Evolutionary conservation across 2,797 vertebrate species (phyloP), one percentile per base, ranked within the genome.

Genomic region (Enteromius viviparus): DNA sequence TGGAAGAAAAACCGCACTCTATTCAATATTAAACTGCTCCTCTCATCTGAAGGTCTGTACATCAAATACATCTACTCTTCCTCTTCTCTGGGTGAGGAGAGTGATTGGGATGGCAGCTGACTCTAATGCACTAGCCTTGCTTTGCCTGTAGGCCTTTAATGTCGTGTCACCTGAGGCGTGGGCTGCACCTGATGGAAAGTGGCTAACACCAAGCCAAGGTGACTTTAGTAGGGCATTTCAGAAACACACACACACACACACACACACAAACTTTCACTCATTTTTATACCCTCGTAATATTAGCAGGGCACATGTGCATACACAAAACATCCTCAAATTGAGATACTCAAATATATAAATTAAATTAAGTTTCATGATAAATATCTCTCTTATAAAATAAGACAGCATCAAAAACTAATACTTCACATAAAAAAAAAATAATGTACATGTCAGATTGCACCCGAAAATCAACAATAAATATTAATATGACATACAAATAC

Each of bases 21-120:
- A 85, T 94, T 94, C 94, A 90, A 93, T 93, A 93, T 92, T 90
- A 90, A 91, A 87, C 87, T 89, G 88, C 89, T 84, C 85, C 53
- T 87, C 89, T 88, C 85, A 89, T 85, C 88, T 83, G 87, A 88
- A 87, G 87, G 90, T 92, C 90, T 64, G 83, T 89, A 90, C 83
- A 89, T 71, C 85, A 88, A 60, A 90, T 87, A 87, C 80, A 81
- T 85, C 88, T 81, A 86, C 23, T 74, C 62, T 86, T 87, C 87
- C 84, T 79, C 37, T 55, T 82, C 76, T 84, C 70, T 91, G 83
- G 90, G 88, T 88, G 47, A 78, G 91, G 40, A 74, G 26, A 71
- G 55, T 23, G 81, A 89, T 60, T 83, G 84, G 87, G 86, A 88
- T 88, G 32, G 0, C 83, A 90, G 42, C 32, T 85, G 79, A 80